A percentile compares a stretch with the other conserved stretches of the same genome.
Evolutionary conservation across 1,140 invertebrate species (phyloP).

Genomic region (Popillia japonica): DNA sequence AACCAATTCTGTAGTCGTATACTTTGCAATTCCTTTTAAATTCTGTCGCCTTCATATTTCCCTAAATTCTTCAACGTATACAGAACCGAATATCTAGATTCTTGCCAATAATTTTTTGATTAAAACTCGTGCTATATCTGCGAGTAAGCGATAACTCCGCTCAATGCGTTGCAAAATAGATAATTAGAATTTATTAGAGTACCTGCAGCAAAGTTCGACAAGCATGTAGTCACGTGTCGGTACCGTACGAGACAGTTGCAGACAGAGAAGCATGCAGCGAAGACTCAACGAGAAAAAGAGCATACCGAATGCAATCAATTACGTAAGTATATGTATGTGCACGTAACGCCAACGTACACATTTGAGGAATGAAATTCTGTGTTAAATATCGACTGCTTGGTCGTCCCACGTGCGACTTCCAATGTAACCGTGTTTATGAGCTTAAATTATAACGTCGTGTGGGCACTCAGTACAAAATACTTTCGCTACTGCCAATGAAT

Average conservation of each 20-base stretch:
- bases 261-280: neutral
- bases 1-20: too few species aligned
- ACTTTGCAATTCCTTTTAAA: too few species aligned
- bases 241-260: neutral
- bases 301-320: constrained; percentile 14
- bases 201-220: neutral
- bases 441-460: constrained; percentile 34
- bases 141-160: neutral
- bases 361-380: constrained; percentile 32
- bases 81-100: too few species aligned
- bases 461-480: constrained; percentile 30
- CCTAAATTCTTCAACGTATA: too few species aligned
- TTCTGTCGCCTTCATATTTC: too few species aligned
- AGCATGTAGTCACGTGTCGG: neutral
- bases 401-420: constrained; percentile 23
- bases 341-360: constrained; percentile 17
- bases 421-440: constrained; percentile 29
- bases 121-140: neutral
- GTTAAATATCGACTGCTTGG: constrained; percentile 24
- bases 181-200: constrained; percentile 29
- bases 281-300: constrained; percentile 19
- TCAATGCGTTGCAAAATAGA: neutral
- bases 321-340: constrained; percentile 20
- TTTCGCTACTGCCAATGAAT: constrained; percentile 32
- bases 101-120: neutral